These are phyloP conservation scores for Xenus cinereus DNA, from an alignment of 2,113 vertebrate genomes.

Conservation along the genomic window DNA sequence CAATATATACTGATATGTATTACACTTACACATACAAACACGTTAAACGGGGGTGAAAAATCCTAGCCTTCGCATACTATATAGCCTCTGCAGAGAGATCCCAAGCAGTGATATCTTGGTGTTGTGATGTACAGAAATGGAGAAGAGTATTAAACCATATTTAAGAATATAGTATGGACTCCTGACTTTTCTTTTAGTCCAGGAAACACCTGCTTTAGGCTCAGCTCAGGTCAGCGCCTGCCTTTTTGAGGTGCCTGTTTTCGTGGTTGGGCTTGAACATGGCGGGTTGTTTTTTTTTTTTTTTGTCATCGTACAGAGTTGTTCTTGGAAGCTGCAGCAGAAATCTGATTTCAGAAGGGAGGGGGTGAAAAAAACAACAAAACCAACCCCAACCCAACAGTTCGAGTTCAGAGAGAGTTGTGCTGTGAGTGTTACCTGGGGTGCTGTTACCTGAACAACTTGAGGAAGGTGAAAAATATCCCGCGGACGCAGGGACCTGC, in stretches of 20 bases:
- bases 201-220: neutral
- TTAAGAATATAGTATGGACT: slow-evolving; percentile 83
- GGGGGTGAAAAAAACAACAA: accelerated
- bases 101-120: slow-evolving; percentile 86
- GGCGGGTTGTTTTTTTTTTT: neutral
- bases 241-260: neutral
- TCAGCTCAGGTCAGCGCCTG: neutral
- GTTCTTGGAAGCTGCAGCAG: neutral
- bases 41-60: slow-evolving; percentile 72
- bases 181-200: slow-evolving; percentile 52
- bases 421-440: neutral
- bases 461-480: neutral
- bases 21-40: slow-evolving; percentile 82
- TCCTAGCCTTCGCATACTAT: slow-evolving; percentile 80
- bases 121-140: slow-evolving; percentile 91
- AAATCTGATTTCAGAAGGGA: neutral
- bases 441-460: neutral
- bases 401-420: neutral
- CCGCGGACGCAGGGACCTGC: neutral
- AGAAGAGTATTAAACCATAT: slow-evolving; percentile 91
- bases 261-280: neutral
- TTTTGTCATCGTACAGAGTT: neutral
- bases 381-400: neutral
- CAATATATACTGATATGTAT: slow-evolving; percentile 87
- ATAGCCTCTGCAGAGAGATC: slow-evolving; percentile 85